These are phyloP conservation scores for Cryptocephalus primarius DNA, from an alignment of 2,888 invertebrate genomes.

Conservation along the genomic window DNA sequence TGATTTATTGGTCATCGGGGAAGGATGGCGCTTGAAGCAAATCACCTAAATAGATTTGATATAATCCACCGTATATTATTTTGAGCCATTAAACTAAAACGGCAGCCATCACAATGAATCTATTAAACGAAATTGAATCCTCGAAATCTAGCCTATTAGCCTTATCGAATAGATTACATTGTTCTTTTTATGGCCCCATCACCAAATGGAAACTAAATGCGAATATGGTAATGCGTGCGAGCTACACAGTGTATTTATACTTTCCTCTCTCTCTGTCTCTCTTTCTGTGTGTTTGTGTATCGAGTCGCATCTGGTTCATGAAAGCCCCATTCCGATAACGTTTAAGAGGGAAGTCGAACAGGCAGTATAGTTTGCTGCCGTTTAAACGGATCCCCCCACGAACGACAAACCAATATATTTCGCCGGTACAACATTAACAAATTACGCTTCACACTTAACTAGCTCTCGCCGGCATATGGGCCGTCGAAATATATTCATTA, in stretches of 20 bases:
- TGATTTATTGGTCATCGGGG: no score
- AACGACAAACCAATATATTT: slow-evolving; percentile 33
- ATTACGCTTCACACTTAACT: slow-evolving; percentile 32
- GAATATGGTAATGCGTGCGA: background rate
- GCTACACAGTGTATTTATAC: background rate
- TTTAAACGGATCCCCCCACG: slow-evolving; percentile 31
- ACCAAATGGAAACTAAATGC: background rate
- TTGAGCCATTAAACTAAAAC: no score
- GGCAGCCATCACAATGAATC: no score
- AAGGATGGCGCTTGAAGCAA: no score
- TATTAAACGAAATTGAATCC: no score
- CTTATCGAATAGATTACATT: no score
- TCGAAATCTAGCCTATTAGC: no score
- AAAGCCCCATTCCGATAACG: background rate
- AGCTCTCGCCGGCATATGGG: slow-evolving; percentile 31
- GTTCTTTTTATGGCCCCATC: background rate
- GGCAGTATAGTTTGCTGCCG: background rate
- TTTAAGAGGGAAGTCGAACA: background rate
- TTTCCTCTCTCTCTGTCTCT: no score
- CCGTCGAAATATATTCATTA: slow-evolving; percentile 34
- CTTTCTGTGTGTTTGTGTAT: background rate
- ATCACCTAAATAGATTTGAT: no score
- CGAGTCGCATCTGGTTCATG: background rate
- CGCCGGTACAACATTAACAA: slow-evolving; percentile 31
- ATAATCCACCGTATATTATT: no score